These are phyloP conservation scores for Leptinotarsa rubiginosa DNA, from an alignment of 2,888 invertebrate species.

Conservation along the genomic window DNA sequence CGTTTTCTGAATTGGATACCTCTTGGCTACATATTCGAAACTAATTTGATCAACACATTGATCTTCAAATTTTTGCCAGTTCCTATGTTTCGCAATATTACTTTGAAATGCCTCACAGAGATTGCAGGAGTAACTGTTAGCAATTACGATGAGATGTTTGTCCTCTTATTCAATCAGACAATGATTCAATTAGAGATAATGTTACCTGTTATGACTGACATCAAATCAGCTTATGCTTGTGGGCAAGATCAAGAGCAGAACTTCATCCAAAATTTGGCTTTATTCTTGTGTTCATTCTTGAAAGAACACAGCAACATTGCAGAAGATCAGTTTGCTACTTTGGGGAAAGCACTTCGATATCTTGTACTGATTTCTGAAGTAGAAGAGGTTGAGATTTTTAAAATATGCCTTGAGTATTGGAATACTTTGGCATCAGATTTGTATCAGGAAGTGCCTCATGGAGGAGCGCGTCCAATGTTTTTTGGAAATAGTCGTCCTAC, in stretches of 20 bases:
- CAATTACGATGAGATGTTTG: conserved; percentile 94
- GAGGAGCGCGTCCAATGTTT: conserved; percentile 59
- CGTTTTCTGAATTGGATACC: conserved; percentile 99
- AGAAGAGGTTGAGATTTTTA: conserved; percentile 99
- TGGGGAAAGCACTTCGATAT: conserved; percentile 88
- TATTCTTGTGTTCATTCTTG: conserved; percentile 96
- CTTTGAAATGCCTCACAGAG: conserved; percentile 97
- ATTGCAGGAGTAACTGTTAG: conserved; percentile 92
- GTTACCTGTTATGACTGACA: conserved; percentile 91
- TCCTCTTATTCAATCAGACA: conserved; percentile 88
- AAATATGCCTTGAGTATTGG: conserved; percentile 99
- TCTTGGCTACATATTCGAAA: conserved; percentile 99
- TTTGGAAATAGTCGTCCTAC: conserved; percentile 50
- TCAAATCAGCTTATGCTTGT: conserved; percentile 92
- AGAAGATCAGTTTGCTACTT: conserved; percentile 80
- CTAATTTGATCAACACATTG: conserved; percentile 92
- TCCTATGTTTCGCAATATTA: conserved; percentile 89
- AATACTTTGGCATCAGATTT: conserved; percentile 92
- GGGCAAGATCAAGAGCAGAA: conserved; percentile 98
- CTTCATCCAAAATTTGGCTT: conserved; percentile 97
- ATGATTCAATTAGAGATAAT: conserved; percentile 93
- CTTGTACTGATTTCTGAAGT: conserved; percentile 95
- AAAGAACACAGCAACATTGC: conserved; percentile 93
- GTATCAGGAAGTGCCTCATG: conserved; percentile 72
- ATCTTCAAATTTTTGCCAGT: conserved; percentile 97